Evolutionary conservation across 2,797 vertebrate species (phyloP), one percentile per base, ranked within the genome.

Genomic region (Pseudotriccus pelzelni): DNA sequence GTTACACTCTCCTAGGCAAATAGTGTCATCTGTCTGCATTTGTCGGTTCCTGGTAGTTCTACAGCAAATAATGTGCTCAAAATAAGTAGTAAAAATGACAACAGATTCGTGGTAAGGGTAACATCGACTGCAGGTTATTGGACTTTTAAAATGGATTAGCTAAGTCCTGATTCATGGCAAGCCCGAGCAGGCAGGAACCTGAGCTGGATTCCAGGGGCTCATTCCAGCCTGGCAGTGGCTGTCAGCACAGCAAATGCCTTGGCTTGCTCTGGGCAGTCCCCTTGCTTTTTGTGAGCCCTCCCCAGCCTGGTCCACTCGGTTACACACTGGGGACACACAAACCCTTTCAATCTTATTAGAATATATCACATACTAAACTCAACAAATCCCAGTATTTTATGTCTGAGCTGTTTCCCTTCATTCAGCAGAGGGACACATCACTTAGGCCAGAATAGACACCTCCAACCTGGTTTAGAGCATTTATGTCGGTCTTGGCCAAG

Each of bases 71-170:
- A 30, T 1, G 3, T 3, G 5, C 50, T 96, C 73, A 39, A 86
- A 84, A 41, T 34, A 92, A 72, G 39, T 32, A 63, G 81, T 77
- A 90, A 90, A 91, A 96, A 84, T 60, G 39, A 11, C 37, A 91
- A 12, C n/a, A 60, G 39, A 75, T 36, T 77, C 10, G 2, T 24
- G 46, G 43, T 28, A 50, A 94, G 93, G 82, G 60, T 56, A 86
- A 28, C 16, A 36, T 52, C 84, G 90, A 77, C 95, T 90, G 36
- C 84, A 86, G 95, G 89, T 93, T 69, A 70, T 85, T 85, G 80
- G 78, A 62, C 32, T 72, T 62, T 50, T 84, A 3, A 91, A 86
- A 84, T 82, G 4, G 87, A 85, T 95, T 94, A 43, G 75, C 91
- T 85, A 84, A 82, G 74, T 79, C 46, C 37, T 53, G 75, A 34